phyloP scores from a whole-genome alignment of 2,797 vertebrate species.

The Rhyacichthys aspro region DNA sequence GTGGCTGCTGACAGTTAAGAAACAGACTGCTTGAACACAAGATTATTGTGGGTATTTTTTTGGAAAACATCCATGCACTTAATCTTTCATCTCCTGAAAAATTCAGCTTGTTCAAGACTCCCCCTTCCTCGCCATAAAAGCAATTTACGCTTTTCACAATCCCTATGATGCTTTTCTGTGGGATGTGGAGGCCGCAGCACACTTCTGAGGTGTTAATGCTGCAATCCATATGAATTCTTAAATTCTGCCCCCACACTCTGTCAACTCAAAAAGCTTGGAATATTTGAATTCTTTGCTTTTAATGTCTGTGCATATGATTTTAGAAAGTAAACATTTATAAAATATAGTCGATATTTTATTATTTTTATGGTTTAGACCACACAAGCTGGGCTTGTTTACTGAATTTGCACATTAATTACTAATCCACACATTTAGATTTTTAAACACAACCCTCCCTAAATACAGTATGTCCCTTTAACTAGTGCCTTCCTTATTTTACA shows the following conservation, averaged over 20 bases:
- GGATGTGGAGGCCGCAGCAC: constrained; percentile 55
- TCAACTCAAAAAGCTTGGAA: constrained; percentile 37
- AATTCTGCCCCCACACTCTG: constrained; percentile 59
- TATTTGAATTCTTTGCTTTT: constrained; percentile 63
- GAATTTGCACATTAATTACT: constrained; percentile 2
- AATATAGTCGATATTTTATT: too few species aligned
- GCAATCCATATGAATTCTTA: constrained; percentile 55
- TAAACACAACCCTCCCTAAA: constrained; percentile 57
- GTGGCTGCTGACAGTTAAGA: constrained; percentile 74
- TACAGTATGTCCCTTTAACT: too few species aligned
- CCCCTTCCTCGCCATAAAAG: constrained; percentile 43
- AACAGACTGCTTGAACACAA: constrained; percentile 65
- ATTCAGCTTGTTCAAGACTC: constrained; percentile 55
- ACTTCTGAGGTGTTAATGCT: constrained; percentile 66
- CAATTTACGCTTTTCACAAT: constrained; percentile 64
- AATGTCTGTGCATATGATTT: constrained; percentile 70
- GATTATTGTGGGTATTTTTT: constrained; percentile 77
- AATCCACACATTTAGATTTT: constrained; percentile 52
- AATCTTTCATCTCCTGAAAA: constrained; percentile 80
- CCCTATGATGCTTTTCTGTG: constrained; percentile 49
- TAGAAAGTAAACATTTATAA: constrained; percentile 15
- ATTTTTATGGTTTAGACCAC: too few species aligned
- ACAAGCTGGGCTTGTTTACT: background rate
- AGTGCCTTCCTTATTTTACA: too few species aligned
- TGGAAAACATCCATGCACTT: constrained; percentile 75